A percentile compares a stretch with the other conserved stretches of the same genome.
Conservation (phyloP, 2,113 vertebrate species). For the Brachypteracias leptosomus region DNA sequence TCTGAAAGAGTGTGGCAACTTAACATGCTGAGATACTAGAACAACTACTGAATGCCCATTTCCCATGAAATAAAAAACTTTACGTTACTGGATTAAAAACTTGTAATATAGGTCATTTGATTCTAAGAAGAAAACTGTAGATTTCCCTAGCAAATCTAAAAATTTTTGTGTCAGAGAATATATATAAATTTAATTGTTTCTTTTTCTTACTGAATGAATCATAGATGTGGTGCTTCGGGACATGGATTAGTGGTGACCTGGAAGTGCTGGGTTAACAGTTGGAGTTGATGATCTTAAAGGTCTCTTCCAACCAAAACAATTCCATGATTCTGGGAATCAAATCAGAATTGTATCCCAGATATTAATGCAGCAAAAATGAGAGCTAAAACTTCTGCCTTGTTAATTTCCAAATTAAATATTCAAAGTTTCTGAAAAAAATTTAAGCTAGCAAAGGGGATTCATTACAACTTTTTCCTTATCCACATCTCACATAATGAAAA, state of each 20-base stretch:
- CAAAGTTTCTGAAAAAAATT: rapidly evolving
- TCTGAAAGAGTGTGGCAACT: neutral
- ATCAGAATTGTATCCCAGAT: neutral
- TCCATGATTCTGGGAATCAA: neutral
- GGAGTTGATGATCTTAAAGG: neutral
- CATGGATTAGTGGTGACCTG: neutral
- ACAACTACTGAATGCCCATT: neutral
- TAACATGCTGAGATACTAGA: neutral
- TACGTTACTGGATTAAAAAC: neutral
- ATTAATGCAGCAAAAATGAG: neutral
- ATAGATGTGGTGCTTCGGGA: neutral
- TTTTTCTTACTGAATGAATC: neutral
- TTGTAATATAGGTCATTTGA: neutral
- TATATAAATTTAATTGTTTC: neutral
- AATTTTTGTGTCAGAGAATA: neutral
- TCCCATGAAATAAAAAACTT: neutral
- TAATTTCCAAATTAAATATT: neutral
- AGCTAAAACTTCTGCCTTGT: neutral
- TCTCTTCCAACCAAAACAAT: neutral
- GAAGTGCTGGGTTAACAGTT: neutral
- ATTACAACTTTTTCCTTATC: neutral
- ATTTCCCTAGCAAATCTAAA: neutral
- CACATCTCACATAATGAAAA: neutral
- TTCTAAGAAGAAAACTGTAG: neutral
- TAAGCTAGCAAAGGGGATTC: neutral